phyloP scores from a whole-genome alignment of 1,140 invertebrate genomes.

The Ceratosolen fusciceps region DNA sequence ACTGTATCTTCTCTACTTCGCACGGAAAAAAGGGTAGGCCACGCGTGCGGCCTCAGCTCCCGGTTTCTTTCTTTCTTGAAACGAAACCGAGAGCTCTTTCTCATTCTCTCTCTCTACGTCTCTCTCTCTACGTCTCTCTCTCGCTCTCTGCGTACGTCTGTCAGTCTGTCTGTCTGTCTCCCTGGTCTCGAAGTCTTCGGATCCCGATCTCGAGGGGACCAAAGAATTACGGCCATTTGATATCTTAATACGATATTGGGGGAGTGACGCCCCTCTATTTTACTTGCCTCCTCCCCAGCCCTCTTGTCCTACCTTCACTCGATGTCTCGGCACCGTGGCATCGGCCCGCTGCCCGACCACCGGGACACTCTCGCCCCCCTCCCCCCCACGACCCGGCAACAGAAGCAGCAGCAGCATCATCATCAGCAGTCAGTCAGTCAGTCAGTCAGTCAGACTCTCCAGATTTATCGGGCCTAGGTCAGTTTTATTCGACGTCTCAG shows the following conservation, averaged over 20 bases:
- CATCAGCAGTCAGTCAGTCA: no score
- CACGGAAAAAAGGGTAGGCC: slow-evolving; percentile 22
- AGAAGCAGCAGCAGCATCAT: slow-evolving; percentile 47
- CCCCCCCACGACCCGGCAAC: not conserved
- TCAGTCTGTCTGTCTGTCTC: no score
- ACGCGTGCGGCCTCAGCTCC: slow-evolving; percentile 31
- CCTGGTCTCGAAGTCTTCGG: slow-evolving; percentile 55
- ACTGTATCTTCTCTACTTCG: not conserved
- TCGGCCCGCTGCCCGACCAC: not conserved
- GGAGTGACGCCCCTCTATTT: slow-evolving; percentile 54
- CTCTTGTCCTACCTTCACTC: not conserved
- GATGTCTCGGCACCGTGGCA: not conserved
- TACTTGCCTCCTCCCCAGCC: slow-evolving; percentile 37
- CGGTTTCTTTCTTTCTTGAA: not conserved
- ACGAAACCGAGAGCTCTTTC: no score
- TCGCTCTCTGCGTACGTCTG: not conserved
- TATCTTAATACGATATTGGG: slow-evolving; percentile 66
- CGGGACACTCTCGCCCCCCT: not conserved
- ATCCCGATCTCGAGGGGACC: slow-evolving; percentile 61
- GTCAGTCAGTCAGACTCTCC: no score
- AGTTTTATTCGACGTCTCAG: not conserved
- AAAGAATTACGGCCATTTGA: slow-evolving; percentile 66
- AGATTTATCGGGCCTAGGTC: slow-evolving; percentile 46
- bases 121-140: slow-evolving; percentile 44
- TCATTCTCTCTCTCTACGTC: not conserved